Base-by-base conservation (phyloP, 2,113 vertebrate species). In the Festucalex cinctus region DNA sequence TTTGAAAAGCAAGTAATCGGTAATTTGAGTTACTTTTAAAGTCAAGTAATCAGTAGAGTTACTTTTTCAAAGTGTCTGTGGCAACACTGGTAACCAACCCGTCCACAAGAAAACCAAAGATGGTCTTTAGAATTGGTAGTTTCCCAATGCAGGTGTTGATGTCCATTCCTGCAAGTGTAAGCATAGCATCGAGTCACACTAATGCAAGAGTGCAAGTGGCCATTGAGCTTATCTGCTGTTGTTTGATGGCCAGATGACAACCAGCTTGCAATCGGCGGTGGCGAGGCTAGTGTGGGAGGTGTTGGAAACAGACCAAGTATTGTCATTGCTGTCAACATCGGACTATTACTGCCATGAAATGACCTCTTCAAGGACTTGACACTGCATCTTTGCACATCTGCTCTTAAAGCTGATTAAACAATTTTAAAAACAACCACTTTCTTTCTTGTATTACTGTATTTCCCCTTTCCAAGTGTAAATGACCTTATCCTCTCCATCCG, bases 401-500 rank as follows among this genome's bases (percentile, higher is more conserved):
- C 19, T 51, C 9, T 51, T 36, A 36, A 59, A 59, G 57, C 57
- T n/a, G 32, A 59, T 32, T 58, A 9, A 3, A 22, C 48, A 7
- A 51, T 32, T 26, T 14, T 26, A 54, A 13, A 54, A 24, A 24
- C 22, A 51, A 51, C 16, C 6, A n/a, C 48, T 51, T 51, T 59
- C 57, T 32, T 36, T 39, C 36, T 61, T 39, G 1, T n/a, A 1
- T 61, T 5, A 13, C 24, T 3, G 3, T 59, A 9, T 43, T 24
- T 26, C 12, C 56, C 6, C 36, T 48, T 66, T 49, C 36, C 44
- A 16, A 39, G 24, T 49, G 58, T 37, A 10, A 9, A 63, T 63
- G 10, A 68, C 12, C 20, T 70, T 63, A 66, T 22, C 19, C 56
- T 77, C 37, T 66, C 17, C 60, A 7, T 5, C 20, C 9, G 20